These are phyloP conservation scores for Chunga burmeisteri DNA, from an alignment of 2,113 vertebrate species.

Conservation along the genomic window DNA sequence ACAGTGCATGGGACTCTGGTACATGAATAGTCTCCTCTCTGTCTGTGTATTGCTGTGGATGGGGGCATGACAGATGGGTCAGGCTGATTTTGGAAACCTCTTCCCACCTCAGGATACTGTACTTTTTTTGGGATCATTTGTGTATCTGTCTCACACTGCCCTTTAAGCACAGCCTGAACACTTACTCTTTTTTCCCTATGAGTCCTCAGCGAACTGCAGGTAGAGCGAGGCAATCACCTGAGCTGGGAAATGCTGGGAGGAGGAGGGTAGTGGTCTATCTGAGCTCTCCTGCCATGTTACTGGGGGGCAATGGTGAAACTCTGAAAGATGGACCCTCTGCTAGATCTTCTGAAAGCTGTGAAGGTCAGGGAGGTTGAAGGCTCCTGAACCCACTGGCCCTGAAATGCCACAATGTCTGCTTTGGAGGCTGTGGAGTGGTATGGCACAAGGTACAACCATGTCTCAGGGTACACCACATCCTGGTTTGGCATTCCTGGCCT, in stretches of 20 bases:
- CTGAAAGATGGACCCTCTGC: neutral
- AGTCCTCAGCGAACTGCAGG: neutral
- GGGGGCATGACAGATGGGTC: neutral
- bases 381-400: neutral
- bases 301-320: neutral
- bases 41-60: neutral
- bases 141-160: neutral
- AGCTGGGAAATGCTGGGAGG: neutral
- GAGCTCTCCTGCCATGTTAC: neutral
- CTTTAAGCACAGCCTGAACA: neutral
- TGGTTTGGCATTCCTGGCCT: neutral
- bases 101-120: neutral
- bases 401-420: neutral
- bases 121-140: neutral
- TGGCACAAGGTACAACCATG: neutral
- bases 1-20: rapidly evolving
- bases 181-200: neutral
- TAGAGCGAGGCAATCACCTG: neutral
- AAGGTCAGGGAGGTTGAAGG: neutral
- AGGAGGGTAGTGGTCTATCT: neutral
- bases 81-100: neutral
- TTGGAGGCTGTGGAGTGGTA: neutral
- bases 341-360: neutral
- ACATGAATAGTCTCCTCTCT: rapidly evolving
- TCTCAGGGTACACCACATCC: neutral